Base-by-base conservation (phyloP, 2,888 invertebrate genomes). In the Heliconius sara region DNA sequence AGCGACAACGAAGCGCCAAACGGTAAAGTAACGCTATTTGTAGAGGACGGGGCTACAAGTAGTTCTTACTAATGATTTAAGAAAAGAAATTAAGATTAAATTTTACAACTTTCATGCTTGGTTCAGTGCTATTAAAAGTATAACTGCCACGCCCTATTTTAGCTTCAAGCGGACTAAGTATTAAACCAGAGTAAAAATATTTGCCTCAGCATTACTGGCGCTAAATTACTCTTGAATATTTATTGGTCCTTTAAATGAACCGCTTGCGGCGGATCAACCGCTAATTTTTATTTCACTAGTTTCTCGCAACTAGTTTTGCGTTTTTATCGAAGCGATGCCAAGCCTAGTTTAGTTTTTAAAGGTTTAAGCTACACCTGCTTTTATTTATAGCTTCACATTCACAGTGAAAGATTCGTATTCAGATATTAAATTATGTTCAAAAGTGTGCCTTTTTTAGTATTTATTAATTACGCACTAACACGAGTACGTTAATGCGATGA, bases 181-280 rank as follows among this genome's bases (percentile, higher is more conserved):
- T 66, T 78, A 78, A 74, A 67, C 39, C 57, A 43, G 60, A 57
- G 73, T 78, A 78, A 67, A 81, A 79, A 81, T 79, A 66, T 79
- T 78, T 70, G 63, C 74, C 75, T 68, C 65, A 60, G 47, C 65
- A 72, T 68, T 76, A 76, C 73, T 52, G 89, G 88, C 87, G 91
- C 93, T 92, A 93, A 94, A 94, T 94, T 93, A 94, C 94, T 93
- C 89, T 91, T 94, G 94, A 93, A 94, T 94, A 94, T 94, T 94
- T 94, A 94, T 94, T 93, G 93, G 93, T 92, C 93, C 92, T 94
- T 94, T 93, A 93, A 93, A 94, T 94, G 94, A 93, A 93, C 92
- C 92, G 93, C 91, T 86, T 85, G 89, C 89, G 88, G 92, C 89
- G 89, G 88, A 89, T 91, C 91, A 91, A 90, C 91, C 91, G 91